These are phyloP conservation scores for Chitala chitala DNA, from an alignment of 2,113 vertebrate species.

Conservation along the genomic window DNA sequence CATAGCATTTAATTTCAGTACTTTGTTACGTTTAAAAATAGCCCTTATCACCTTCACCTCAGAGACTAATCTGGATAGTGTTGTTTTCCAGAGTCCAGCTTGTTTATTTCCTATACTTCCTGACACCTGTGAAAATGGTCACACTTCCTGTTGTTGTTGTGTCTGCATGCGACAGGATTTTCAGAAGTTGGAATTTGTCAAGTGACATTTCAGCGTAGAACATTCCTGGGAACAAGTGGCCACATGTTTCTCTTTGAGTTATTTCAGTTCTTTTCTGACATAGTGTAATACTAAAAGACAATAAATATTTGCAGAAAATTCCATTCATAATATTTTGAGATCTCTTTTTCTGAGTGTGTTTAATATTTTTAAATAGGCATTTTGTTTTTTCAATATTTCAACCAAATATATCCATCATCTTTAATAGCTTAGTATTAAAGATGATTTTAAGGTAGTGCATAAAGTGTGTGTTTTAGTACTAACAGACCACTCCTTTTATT, in stretches of 20 bases:
- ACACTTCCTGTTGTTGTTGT: slow-evolving; percentile 97
- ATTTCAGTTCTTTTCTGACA: slow-evolving; percentile 30
- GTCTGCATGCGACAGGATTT: slow-evolving; percentile 77
- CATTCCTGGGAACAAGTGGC: slow-evolving; percentile 28
- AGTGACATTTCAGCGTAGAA: slow-evolving; percentile 46
- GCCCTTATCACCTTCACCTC: slow-evolving; percentile 56
- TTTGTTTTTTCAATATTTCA: background rate
- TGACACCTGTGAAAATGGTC: slow-evolving; percentile 88
- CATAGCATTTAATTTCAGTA: slow-evolving; percentile 32
- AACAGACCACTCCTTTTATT: too few relatives aligned
- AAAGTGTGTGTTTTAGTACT: too few relatives aligned
- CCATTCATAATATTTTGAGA: too few relatives aligned
- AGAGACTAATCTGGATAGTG: slow-evolving; percentile 45
- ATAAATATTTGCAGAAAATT: background rate
- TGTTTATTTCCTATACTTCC: slow-evolving; percentile 85
- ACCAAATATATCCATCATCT: too few relatives aligned
- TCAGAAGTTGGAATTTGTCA: slow-evolving; percentile 61
- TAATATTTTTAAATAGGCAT: background rate
- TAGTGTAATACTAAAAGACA: slow-evolving; percentile 30
- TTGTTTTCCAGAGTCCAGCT: slow-evolving; percentile 63
- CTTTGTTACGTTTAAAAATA: slow-evolving; percentile 48
- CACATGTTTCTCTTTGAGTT: slow-evolving; percentile 35
- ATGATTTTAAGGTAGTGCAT: too few relatives aligned
- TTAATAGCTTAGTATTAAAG: too few relatives aligned
- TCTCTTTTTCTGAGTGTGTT: too few relatives aligned